phyloP scores from a whole-genome alignment of 2,888 invertebrate genomes.

The Sericinus montela region DNA sequence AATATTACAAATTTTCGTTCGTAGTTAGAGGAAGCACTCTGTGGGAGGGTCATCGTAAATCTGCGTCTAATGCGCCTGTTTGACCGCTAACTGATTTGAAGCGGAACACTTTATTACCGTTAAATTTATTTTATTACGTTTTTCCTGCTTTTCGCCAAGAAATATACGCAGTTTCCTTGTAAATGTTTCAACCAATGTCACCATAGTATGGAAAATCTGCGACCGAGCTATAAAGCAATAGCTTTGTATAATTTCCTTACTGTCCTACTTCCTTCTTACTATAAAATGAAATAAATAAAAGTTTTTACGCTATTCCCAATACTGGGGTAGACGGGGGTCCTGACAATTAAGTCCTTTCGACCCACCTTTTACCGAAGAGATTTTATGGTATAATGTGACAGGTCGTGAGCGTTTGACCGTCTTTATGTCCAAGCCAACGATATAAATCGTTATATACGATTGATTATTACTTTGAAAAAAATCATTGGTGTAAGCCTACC shows the following conservation, averaged over 20 bases:
- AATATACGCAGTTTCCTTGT: background rate
- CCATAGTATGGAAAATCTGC: background rate
- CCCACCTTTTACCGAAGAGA: no score
- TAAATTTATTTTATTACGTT: conserved; percentile 17
- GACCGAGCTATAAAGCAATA: background rate
- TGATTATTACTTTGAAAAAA: no score
- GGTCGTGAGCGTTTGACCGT: no score
- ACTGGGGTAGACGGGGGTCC: no score
- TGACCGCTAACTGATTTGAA: conserved; percentile 49
- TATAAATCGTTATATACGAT: no score
- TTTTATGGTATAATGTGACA: no score
- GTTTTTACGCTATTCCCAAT: no score
- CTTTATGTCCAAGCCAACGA: no score
- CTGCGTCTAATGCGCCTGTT: conserved; percentile 30
- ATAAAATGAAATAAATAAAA: no score
- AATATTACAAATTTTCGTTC: background rate
- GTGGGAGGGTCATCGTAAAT: conserved; percentile 13
- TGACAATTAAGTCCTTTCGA: no score
- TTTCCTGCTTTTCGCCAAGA: conserved; percentile 3
- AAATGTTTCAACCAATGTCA: background rate
- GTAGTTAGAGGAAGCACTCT: conserved; percentile 3
- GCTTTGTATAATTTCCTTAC: background rate
- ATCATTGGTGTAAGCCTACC: no score
- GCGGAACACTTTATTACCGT: conserved; percentile 46
- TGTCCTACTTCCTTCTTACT: no score